These are phyloP conservation scores for Ardeotis arabs DNA, from an alignment of 2,113 vertebrate species.

Conservation along the genomic window DNA sequence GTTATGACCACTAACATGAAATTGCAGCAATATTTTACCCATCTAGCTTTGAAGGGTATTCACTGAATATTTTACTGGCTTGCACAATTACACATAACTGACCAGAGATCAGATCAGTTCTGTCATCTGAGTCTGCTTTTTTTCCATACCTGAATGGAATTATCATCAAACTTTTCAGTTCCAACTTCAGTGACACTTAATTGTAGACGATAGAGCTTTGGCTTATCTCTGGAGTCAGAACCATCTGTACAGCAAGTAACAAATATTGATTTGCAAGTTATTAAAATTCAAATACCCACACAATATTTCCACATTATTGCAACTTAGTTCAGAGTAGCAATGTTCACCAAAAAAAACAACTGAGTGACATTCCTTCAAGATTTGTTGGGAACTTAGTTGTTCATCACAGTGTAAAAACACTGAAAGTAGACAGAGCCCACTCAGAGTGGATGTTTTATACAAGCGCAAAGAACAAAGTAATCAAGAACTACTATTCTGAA, in stretches of 20 bases:
- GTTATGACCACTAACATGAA: background rate
- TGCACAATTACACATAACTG: background rate
- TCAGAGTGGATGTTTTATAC: background rate
- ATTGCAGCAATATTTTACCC: background rate
- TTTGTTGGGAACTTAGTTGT: background rate
- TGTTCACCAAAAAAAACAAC: background rate
- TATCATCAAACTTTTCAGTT: slow-evolving; percentile 90
- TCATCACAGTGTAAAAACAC: background rate
- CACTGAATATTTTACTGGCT: background rate
- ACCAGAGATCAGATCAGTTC: background rate
- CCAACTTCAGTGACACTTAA: slow-evolving; percentile 97
- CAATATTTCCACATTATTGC: background rate
- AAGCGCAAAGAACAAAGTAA: background rate
- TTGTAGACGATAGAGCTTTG: slow-evolving; percentile 97
- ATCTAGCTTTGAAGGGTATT: background rate
- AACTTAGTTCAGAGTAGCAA: background rate
- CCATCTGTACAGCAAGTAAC: slow-evolving; percentile 80
- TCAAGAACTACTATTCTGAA: background rate
- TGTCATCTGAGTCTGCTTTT: background rate
- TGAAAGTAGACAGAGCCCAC: background rate
- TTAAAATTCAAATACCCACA: background rate
- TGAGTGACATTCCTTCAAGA: background rate
- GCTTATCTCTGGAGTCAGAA: slow-evolving; percentile 97
- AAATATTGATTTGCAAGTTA: background rate
- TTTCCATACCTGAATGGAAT: slow-evolving; percentile 89